These are phyloP conservation scores for Calephelis virginiensis DNA, from an alignment of 1,140 invertebrate genomes.

Conservation along the genomic window DNA sequence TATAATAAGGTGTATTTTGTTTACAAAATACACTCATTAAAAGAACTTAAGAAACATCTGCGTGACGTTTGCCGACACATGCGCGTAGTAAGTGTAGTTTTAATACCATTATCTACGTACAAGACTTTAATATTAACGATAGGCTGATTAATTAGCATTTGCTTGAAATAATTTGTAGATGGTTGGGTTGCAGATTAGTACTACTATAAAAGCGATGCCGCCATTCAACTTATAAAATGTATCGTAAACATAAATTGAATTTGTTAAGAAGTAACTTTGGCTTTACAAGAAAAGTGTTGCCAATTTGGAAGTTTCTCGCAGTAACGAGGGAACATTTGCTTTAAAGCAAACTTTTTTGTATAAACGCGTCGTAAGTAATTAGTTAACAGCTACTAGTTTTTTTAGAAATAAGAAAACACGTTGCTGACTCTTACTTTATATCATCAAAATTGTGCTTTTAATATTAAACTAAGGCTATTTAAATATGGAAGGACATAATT, in stretches of 20 bases:
- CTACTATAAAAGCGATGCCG: neutral
- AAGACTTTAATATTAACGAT: too few species aligned
- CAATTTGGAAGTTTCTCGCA: slow-evolving; percentile 6
- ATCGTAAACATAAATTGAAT: slow-evolving; percentile 11
- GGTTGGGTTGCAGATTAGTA: neutral
- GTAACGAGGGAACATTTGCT: neutral
- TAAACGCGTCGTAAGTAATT: slow-evolving; percentile 1
- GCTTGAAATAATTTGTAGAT: too few species aligned
- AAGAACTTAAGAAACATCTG: too few species aligned
- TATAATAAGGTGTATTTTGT: too few species aligned
- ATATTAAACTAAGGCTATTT: too few species aligned
- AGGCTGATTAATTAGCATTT: too few species aligned
- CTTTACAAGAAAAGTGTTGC: slow-evolving; percentile 10
- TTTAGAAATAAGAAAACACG: neutral
- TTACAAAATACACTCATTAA: too few species aligned
- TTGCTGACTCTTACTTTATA: neutral
- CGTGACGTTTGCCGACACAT: too few species aligned
- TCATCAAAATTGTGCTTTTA: too few species aligned
- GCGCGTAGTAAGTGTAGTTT: too few species aligned
- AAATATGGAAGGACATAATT: too few species aligned
- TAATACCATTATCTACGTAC: too few species aligned
- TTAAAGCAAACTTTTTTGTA: slow-evolving; percentile 6
- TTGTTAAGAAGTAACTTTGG: slow-evolving; percentile 8
- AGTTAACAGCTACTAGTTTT: neutral
- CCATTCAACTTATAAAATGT: neutral